Base-by-base conservation (phyloP, 2,113 vertebrate genomes). In the Cacatua alba region DNA sequence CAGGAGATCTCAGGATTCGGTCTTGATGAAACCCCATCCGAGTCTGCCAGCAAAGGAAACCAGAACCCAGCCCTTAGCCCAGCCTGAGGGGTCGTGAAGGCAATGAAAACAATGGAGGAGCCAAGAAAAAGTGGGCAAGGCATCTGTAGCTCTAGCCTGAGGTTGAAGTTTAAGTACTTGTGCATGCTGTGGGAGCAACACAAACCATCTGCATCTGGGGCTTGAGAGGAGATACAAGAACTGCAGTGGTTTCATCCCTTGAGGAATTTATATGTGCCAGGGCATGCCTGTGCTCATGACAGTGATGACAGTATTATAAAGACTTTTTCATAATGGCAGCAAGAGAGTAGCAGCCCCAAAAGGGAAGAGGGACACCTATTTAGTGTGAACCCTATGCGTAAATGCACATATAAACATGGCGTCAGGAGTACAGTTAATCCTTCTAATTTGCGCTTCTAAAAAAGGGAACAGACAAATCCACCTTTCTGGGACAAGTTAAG, bases 161-260 rank as follows among this genome's bases (percentile, higher is more conserved):
- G 88, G 94, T 94, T 52, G 43, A 35, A 65, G 67, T 91, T 92
- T 63, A 86, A 88, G 86, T 70, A 55, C 19, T 39, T 81, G 69
- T 67, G 74, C 21, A 14, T 78, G 51, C 60, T 86, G 39, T 64
- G 48, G 55, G 60, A 95, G 65, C 80, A 90, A 26, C 55, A 44
- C 43, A 75, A 91, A 86, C 64, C 76, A 64, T 20, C 67, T n/a
- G 13, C 25, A 31, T 71, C 60, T 88, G 83, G 31, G 75, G 49
- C 59, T 72, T 70, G 72, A 76, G 37, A 86, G 48, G 49, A 94
- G 64, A 86, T 67, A 65, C 43, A 88, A 92, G 80, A 84, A 8
- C 25, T 63, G 77, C 46, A 55, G 17, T 67, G 60, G 46, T 74
- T 96, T 78, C 53, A 78, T 35, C 29, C 76, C 76, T 84, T 59